phyloP scores from a whole-genome alignment of 1,140 invertebrate species.

The Nixonia krombeini region DNA sequence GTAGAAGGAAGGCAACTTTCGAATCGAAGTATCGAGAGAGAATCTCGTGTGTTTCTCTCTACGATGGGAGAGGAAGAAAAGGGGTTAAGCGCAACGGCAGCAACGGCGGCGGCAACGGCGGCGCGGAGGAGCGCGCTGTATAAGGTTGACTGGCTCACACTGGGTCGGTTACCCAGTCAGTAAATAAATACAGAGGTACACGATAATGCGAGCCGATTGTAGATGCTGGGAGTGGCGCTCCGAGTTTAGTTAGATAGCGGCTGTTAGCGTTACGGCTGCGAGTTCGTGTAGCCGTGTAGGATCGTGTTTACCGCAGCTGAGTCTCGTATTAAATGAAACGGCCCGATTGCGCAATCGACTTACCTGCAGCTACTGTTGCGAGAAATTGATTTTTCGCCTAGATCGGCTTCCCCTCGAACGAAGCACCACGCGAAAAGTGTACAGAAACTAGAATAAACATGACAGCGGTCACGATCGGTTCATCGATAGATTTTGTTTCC shows the following conservation, averaged over 20 bases:
- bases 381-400: slow-evolving; percentile 1
- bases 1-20: slow-evolving; percentile 41
- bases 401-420: neutral
- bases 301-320: slow-evolving; percentile 7
- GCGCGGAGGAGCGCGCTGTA: slow-evolving; percentile 18
- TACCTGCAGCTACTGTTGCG: slow-evolving; percentile 3
- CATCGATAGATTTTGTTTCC: no score
- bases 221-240: slow-evolving; percentile 45
- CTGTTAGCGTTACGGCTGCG: slow-evolving; percentile 27
- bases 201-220: slow-evolving; percentile 40
- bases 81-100: slow-evolving; percentile 10
- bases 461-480: no score
- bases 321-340: slow-evolving; percentile 9
- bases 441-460: no score
- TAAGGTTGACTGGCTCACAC: slow-evolving; percentile 26
- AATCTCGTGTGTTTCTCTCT: slow-evolving; percentile 30
- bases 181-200: slow-evolving; percentile 42
- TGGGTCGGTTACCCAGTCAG: slow-evolving; percentile 36
- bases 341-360: slow-evolving; percentile 10
- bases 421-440: no score
- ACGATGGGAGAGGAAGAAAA: slow-evolving; percentile 12
- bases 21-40: slow-evolving; percentile 44
- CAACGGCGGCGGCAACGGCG: no score
- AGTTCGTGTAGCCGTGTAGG: slow-evolving; percentile 6
- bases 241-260: slow-evolving; percentile 39